Evolutionary conservation across 2,888 invertebrate genomes (phyloP).

Genomic region (Torymus tubicola): DNA sequence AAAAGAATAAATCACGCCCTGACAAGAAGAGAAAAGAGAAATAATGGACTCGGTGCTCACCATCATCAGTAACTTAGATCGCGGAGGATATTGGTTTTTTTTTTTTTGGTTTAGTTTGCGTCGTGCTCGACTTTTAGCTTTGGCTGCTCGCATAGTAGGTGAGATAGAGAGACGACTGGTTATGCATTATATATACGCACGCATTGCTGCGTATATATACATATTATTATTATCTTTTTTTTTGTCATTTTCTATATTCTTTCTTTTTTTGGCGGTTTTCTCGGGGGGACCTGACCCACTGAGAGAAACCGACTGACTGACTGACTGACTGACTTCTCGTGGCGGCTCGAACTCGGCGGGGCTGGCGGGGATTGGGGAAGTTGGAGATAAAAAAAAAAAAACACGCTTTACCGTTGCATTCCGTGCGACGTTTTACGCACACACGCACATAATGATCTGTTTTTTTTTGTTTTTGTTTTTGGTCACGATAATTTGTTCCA

Average conservation of each 20-base stretch:
- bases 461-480: background rate
- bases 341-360: slow-evolving; percentile 76
- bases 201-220: too few relatives aligned
- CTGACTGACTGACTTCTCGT: slow-evolving; percentile 59
- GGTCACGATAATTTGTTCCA: background rate
- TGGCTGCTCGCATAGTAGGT: slow-evolving; percentile 22
- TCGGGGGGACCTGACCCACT: slow-evolving; percentile 64
- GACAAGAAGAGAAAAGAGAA: slow-evolving; percentile 56
- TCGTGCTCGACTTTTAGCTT: too few relatives aligned
- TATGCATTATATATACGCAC: too few relatives aligned
- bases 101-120: slow-evolving; percentile 26
- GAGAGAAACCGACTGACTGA: too few relatives aligned
- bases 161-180: slow-evolving; percentile 8
- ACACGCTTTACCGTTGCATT: too few relatives aligned
- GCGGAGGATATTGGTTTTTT: slow-evolving; percentile 61
- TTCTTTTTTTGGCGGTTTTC: background rate
- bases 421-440: slow-evolving; percentile 13
- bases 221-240: too few relatives aligned
- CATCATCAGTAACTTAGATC: slow-evolving; percentile 67
- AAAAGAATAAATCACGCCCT: slow-evolving; percentile 54
- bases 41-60: slow-evolving; percentile 74
- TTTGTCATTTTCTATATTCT: too few relatives aligned
- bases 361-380: slow-evolving; percentile 74
- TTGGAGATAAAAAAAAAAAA: slow-evolving; percentile 37
- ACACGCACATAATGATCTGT: slow-evolving; percentile 18